A percentile compares a stretch with the other conserved stretches of the same genome.
Evolutionary conservation across 2,113 vertebrate species (phyloP).

Genomic region (Trichomycterus rosablanca): DNA sequence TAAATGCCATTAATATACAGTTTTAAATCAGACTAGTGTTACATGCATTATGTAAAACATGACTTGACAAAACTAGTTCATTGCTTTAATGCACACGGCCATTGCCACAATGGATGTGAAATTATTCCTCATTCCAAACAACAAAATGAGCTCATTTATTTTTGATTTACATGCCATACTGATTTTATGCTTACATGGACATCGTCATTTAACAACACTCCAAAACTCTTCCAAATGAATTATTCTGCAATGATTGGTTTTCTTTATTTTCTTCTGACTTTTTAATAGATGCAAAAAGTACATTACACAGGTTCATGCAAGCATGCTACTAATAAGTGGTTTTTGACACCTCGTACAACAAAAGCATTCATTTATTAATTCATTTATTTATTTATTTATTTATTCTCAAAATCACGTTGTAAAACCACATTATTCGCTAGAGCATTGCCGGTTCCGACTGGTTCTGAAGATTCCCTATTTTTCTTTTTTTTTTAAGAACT

Average conservation of each 20-base stretch:
- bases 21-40: constrained; percentile 51
- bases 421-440: too few relatives aligned
- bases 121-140: constrained; percentile 58
- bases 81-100: constrained; percentile 49
- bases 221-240: constrained; percentile 57
- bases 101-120: constrained; percentile 54
- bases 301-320: not conserved
- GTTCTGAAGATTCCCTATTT: too few relatives aligned
- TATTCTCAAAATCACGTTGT: too few relatives aligned
- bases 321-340: not conserved
- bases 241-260: constrained; percentile 50
- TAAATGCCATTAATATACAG: constrained; percentile 54
- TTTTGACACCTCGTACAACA: not conserved
- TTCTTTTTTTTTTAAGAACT: too few relatives aligned
- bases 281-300: constrained; percentile 6
- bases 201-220: constrained; percentile 48
- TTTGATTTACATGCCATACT: constrained; percentile 61
- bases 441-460: too few relatives aligned
- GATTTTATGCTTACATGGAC: constrained; percentile 59
- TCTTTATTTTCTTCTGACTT: not conserved
- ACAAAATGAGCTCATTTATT: constrained; percentile 61
- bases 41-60: constrained; percentile 55
- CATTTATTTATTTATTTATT: too few relatives aligned
- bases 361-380: too few relatives aligned
- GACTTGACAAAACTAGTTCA: constrained; percentile 41